Evolutionary conservation across 2,113 vertebrate species (phyloP).

Genomic region (Halcyon malimbica): DNA sequence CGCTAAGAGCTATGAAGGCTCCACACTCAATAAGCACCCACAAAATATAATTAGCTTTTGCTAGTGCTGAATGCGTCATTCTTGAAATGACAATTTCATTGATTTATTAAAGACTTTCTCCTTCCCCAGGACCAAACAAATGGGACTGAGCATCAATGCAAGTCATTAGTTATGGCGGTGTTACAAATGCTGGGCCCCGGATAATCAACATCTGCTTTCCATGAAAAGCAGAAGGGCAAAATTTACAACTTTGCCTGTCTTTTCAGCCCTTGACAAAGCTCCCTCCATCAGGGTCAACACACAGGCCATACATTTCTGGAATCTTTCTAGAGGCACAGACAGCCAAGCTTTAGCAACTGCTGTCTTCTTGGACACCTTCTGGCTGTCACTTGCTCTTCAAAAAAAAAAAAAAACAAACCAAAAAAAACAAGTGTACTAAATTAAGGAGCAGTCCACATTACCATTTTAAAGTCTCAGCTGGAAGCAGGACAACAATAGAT

Average conservation of each 20-base stretch:
- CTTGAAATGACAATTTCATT: slow-evolving; percentile 70
- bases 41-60: slow-evolving; percentile 73
- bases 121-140: slow-evolving; percentile 54
- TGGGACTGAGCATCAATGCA: slow-evolving; percentile 46
- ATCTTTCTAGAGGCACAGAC: slow-evolving; percentile 26
- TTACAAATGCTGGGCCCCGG: slow-evolving; percentile 58
- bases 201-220: slow-evolving; percentile 45
- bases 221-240: slow-evolving; percentile 59
- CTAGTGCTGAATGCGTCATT: slow-evolving; percentile 62
- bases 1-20: slow-evolving; percentile 35
- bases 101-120: slow-evolving; percentile 63
- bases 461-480: slow-evolving; percentile 59
- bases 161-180: slow-evolving; percentile 67
- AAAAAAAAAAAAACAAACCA: not conserved
- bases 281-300: slow-evolving; percentile 7
- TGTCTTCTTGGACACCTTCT: not conserved
- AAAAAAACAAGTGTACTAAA: not conserved
- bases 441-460: slow-evolving; percentile 24
- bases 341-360: slow-evolving; percentile 16
- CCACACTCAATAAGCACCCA: slow-evolving; percentile 53
- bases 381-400: slow-evolving; percentile 1
- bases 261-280: slow-evolving; percentile 48
- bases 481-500: slow-evolving; percentile 41
- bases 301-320: slow-evolving; percentile 12
- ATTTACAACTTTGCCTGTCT: slow-evolving; percentile 64